A percentile compares a stretch with the other conserved stretches of the same genome.
phyloP scores from a whole-genome alignment of 2,888 invertebrate genomes.

The Phyto melanocephala region DNA sequence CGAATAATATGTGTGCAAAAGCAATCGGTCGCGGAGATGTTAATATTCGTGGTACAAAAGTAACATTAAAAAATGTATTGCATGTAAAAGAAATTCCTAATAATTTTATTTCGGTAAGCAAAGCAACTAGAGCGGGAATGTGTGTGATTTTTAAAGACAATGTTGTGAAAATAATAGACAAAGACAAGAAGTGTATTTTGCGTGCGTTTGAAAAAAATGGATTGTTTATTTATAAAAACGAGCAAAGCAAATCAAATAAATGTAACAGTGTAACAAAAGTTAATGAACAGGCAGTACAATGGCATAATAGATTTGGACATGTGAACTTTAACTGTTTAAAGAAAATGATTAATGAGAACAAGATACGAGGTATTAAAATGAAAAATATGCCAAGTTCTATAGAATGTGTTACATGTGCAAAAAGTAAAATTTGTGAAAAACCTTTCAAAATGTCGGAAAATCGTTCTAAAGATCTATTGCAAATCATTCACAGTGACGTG shows the following conservation, averaged over 20 bases:
- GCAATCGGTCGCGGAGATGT: slow-evolving; percentile 33
- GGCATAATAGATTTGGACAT: slow-evolving; percentile 44
- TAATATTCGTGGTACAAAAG: background rate
- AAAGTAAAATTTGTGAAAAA: slow-evolving; percentile 47
- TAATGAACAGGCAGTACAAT: slow-evolving; percentile 21
- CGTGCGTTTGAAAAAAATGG: background rate
- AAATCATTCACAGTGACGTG: slow-evolving; percentile 43
- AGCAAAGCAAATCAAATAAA: background rate
- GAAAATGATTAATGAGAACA: slow-evolving; percentile 30
- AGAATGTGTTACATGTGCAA: slow-evolving; percentile 49
- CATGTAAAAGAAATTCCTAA: background rate
- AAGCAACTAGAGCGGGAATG: background rate
- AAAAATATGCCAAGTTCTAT: background rate
- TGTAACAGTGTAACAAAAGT: background rate
- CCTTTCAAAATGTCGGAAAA: slow-evolving; percentile 13
- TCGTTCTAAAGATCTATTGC: background rate
- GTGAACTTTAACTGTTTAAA: slow-evolving; percentile 28
- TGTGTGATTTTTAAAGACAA: slow-evolving; percentile 26
- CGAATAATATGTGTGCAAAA: slow-evolving; percentile 19
- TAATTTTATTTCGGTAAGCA: slow-evolving; percentile 31
- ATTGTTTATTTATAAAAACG: slow-evolving; percentile 9
- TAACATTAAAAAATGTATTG: slow-evolving; percentile 34
- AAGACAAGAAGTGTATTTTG: slow-evolving; percentile 6
- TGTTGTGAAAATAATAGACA: background rate
- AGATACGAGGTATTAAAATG: slow-evolving; percentile 28